A percentile compares a stretch with the other conserved stretches of the same genome.
These are phyloP conservation scores for Ailurus styani DNA, from an alignment of 2,113 vertebrate genomes.

Conservation along the genomic window DNA sequence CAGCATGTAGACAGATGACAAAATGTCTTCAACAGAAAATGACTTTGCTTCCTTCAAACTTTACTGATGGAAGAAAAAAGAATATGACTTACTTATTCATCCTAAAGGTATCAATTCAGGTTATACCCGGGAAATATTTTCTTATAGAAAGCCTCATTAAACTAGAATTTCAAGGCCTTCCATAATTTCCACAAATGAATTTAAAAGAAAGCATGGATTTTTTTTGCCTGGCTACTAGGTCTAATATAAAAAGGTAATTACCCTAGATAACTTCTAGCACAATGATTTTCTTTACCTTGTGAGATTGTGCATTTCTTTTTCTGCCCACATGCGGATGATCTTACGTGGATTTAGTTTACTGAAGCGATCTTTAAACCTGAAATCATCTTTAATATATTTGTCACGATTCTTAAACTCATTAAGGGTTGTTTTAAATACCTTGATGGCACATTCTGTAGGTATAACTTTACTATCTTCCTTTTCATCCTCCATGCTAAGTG, in stretches of 20 bases:
- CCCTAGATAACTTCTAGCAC: not conserved
- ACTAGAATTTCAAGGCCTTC: not conserved
- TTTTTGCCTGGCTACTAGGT: not conserved
- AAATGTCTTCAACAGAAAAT: not conserved
- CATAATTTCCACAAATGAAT: not conserved
- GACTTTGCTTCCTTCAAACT: not conserved
- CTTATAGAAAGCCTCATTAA: not conserved
- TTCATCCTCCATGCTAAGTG: slow-evolving; percentile 66
- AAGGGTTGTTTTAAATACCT: slow-evolving; percentile 98
- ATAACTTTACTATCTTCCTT: slow-evolving; percentile 85
- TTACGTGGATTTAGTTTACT: slow-evolving; percentile 98
- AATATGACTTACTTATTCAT: not conserved
- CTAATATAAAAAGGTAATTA: not conserved
- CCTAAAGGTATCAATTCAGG: not conserved
- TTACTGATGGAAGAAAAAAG: slow-evolving; percentile 14
- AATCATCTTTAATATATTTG: slow-evolving; percentile 99
- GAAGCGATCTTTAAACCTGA: slow-evolving; percentile 97
- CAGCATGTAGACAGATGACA: not conserved
- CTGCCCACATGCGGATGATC: slow-evolving; percentile 97
- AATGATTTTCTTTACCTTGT: slow-evolving; percentile 83
- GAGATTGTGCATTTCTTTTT: slow-evolving; percentile 99
- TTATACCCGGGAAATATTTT: not conserved
- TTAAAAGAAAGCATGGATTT: not conserved
- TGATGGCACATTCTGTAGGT: slow-evolving; percentile 93
- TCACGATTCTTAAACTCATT: slow-evolving; percentile 98